Percentiles rank a stretch among this genome's conserved stretches.
These are phyloP conservation scores for Columba livia DNA, from an alignment of 2,113 vertebrate genomes.

Conservation along the genomic window DNA sequence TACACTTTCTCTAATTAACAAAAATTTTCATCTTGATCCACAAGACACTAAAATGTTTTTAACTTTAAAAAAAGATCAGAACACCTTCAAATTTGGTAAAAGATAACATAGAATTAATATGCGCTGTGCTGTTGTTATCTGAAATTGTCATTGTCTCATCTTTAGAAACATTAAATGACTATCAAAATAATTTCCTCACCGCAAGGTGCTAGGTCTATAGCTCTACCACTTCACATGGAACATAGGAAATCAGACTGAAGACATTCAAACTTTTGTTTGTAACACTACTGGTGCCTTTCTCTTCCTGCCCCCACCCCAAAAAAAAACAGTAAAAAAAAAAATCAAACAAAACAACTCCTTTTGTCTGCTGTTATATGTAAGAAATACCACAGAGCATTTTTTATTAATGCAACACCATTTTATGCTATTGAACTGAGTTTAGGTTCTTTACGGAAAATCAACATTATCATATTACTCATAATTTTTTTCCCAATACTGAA, in stretches of 20 bases:
- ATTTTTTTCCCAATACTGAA: not conserved
- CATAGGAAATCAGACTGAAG: not conserved
- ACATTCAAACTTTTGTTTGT: not conserved
- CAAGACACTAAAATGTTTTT: not conserved
- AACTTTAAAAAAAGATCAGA: not conserved
- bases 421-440: not conserved
- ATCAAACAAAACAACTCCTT: not conserved
- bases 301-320: not conserved
- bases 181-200: not conserved
- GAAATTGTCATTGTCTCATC: not conserved
- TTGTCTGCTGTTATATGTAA: not conserved
- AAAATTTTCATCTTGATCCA: not conserved
- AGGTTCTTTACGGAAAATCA: not conserved
- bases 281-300: not conserved
- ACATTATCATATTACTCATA: not conserved
- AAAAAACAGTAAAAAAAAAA: not conserved
- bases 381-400: not conserved
- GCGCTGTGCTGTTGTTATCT: not conserved
- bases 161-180: not conserved
- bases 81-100: not conserved
- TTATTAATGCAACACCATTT: not conserved
- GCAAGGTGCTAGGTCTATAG: not conserved
- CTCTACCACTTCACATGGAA: not conserved
- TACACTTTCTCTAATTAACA: not conserved
- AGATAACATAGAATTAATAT: accelerated